Base-by-base conservation (phyloP, 2,888 invertebrate genomes). In the Bombylius discolor region DNA sequence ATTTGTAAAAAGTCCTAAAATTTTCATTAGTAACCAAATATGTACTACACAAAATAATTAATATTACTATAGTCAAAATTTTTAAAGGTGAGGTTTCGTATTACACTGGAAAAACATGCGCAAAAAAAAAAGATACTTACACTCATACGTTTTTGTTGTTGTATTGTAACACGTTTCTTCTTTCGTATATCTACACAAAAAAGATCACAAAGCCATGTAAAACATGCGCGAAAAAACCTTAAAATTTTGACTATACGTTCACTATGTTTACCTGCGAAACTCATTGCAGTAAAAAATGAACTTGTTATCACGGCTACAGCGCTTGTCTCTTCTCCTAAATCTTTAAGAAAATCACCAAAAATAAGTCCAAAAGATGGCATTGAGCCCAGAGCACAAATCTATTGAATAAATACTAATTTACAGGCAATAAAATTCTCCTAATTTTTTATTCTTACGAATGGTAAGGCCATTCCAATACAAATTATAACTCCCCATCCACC, bases 401-500 rank as follows among this genome's bases (percentile, higher is more conserved):
- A 13, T 5, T 23, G 23, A 23, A 23, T 23, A 23, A 23, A 23
- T 23, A 23, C 23, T 23, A 23, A 23, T 2, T 23, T 23, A 23
- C 23, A 23, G 23, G 23, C 23, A 23, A 23, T 23, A 23, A 23
- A 5, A 34, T 48, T 39, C 23, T 5, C 47, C 13, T 23, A 23
- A 11, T 12, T 39, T 55, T 55, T 47, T 33, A 59, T 63, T 81
- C 85, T 84, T 76, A 89, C 87, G 68, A 85, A 85, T 47, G 85
- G 82, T 59, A 87, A 70, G 62, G 85, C 82, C 66, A 87, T 82
- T 31, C 87, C 87, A 11, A 87, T 65, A 44, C 85, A 83, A 13
- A 89, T 80, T 52, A 87, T 72, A 70, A 87, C 87, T 0, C 89
- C 89, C 87, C 87, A 90, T 1, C 89, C 89, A 5, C 89, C 89